Conservation (phyloP, 2,113 vertebrate species). For the Talpa occidentalis region DNA sequence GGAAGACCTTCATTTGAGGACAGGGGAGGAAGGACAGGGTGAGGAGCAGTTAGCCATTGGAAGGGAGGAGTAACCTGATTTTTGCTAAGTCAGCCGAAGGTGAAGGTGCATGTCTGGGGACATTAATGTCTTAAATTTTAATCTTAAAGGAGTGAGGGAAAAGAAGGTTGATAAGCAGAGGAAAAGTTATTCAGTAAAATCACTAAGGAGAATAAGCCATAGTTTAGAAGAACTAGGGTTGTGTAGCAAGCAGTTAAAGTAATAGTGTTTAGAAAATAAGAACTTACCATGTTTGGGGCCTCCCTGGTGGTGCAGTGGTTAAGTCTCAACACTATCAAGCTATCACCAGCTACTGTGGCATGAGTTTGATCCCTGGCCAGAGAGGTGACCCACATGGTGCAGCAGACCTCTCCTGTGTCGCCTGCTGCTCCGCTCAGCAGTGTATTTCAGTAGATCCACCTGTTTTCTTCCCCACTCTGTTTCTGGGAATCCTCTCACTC, state of each 20-base stretch:
- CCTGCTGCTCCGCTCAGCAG: too few relatives aligned
- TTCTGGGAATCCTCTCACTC: too few relatives aligned
- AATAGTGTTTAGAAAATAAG: conserved; percentile 2
- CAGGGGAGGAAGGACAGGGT: background rate
- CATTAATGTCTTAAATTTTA: background rate
- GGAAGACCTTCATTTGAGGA: background rate
- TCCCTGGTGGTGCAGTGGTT: too few relatives aligned
- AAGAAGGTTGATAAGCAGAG: background rate
- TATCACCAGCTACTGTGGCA: too few relatives aligned
- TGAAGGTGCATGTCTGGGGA: background rate
- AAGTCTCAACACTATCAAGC: too few relatives aligned
- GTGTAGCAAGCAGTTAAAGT: conserved; percentile 10
- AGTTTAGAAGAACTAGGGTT: conserved; percentile 45
- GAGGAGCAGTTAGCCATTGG: background rate
- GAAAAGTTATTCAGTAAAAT: background rate
- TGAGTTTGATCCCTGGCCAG: too few relatives aligned
- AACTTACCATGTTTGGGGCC: background rate
- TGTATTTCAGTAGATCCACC: too few relatives aligned
- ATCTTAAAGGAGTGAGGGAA: background rate
- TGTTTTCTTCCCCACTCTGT: too few relatives aligned
- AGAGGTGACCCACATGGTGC: too few relatives aligned
- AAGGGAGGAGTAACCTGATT: background rate
- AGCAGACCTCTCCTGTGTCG: too few relatives aligned
- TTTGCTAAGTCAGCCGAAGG: background rate
- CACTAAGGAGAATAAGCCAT: background rate